Conservation (phyloP, 2,888 invertebrate genomes). For the Parnassius glacialis region DNA sequence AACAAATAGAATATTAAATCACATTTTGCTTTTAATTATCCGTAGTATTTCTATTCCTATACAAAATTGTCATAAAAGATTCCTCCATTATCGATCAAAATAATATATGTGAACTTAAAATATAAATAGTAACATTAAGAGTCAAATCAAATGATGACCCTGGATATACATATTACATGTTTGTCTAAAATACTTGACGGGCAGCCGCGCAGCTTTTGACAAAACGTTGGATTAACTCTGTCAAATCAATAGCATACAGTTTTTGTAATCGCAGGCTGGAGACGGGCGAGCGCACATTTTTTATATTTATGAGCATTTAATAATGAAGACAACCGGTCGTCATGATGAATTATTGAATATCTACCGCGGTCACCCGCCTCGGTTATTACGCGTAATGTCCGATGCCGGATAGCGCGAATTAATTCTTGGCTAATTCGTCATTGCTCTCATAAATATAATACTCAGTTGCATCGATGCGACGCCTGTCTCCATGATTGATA, state of each 20-base stretch:
- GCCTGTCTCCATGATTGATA: constrained; percentile 6
- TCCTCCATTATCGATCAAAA: no score
- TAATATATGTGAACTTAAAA: no score
- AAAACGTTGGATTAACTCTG: constrained; percentile 11
- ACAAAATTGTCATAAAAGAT: no score
- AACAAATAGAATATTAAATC: no score
- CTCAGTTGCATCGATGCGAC: not conserved
- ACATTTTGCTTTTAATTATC: no score
- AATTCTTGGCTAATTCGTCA: constrained; percentile 10
- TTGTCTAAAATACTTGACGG: not conserved
- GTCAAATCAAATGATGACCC: no score
- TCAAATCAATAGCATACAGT: constrained; percentile 12
- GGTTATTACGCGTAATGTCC: constrained; percentile 4
- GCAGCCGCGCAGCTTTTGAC: constrained; percentile 7
- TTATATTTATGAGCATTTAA: constrained; percentile 17
- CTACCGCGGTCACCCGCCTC: not conserved
- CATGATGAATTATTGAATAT: constrained; percentile 18
- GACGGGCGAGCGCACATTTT: constrained; percentile 9
- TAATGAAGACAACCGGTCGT: constrained; percentile 13
- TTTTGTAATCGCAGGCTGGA: constrained; percentile 5
- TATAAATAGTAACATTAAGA: no score
- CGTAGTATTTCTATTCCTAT: no score
- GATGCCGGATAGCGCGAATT: constrained; percentile 5
- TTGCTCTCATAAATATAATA: constrained; percentile 8
- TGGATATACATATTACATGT: no score